These are phyloP conservation scores for Penaeus chinensis DNA, from an alignment of 1,140 invertebrate genomes.

Conservation along the genomic window DNA sequence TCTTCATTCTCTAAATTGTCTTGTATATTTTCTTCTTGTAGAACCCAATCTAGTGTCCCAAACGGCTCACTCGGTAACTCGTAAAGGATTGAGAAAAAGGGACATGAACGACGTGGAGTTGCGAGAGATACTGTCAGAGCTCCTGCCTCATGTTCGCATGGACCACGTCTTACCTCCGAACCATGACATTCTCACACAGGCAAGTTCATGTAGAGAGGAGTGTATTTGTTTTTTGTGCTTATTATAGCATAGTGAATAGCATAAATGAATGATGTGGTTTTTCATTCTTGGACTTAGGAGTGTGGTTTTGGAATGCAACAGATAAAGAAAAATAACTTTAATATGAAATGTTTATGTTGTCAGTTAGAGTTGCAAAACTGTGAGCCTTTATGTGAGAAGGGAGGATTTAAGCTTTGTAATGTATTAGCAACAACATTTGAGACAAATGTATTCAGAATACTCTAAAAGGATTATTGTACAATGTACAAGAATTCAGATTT, in stretches of 20 bases:
- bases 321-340: too few species aligned
- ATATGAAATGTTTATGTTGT: too few species aligned
- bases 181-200: conserved; percentile 81
- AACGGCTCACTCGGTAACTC: conserved; percentile 88
- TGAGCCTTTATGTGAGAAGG: too few species aligned
- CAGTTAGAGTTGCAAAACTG: too few species aligned
- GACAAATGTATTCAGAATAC: too few species aligned
- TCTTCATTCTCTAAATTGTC: neutral
- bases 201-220: conserved; percentile 69
- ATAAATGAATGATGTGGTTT: neutral
- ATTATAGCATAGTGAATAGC: neutral
- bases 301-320: neutral
- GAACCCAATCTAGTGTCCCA: conserved; percentile 93
- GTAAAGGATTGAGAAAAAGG: conserved; percentile 72
- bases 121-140: conserved; percentile 85
- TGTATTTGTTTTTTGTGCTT: neutral
- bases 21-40: conserved; percentile 66
- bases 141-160: conserved; percentile 84
- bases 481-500: too few species aligned
- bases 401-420: too few species aligned
- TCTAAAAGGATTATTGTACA: too few species aligned
- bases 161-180: conserved; percentile 90
- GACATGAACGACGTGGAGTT: conserved; percentile 86
- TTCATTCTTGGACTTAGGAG: neutral
- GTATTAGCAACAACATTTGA: too few species aligned